Percentiles rank a stretch among this genome's conserved stretches.
These are phyloP conservation scores for Macaria notata DNA, from an alignment of 2,888 invertebrate species.

Conservation along the genomic window DNA sequence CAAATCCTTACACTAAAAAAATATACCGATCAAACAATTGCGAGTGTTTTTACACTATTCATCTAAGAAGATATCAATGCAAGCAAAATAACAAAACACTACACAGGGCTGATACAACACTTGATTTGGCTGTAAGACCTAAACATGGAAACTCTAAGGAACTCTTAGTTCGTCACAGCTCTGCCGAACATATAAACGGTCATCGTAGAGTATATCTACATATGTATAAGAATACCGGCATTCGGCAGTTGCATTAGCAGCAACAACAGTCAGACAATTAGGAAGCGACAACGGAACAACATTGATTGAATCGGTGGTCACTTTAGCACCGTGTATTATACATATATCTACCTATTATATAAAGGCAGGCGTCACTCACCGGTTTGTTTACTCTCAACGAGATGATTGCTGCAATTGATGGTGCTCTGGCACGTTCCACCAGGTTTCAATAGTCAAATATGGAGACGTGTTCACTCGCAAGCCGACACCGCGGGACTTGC, in stretches of 20 bases:
- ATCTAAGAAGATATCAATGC: too few species aligned
- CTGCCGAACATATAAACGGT: too few species aligned
- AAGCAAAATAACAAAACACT: too few species aligned
- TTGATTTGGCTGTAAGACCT: too few species aligned
- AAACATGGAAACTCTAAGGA: too few species aligned
- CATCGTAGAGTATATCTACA: too few species aligned
- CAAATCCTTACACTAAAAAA: too few species aligned
- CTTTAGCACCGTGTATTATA: constrained; percentile 17
- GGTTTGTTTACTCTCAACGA: constrained; percentile 78
- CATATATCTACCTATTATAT: constrained; percentile 46
- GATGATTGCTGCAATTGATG: constrained; percentile 77
- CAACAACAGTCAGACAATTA: constrained; percentile 15
- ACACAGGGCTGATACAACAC: too few species aligned
- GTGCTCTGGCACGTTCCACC: constrained; percentile 71
- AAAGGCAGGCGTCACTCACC: constrained; percentile 65
- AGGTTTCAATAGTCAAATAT: constrained; percentile 35
- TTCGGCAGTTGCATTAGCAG: constrained; percentile 1
- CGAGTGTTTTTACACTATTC: too few species aligned
- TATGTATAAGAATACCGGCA: neutral
- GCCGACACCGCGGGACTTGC: constrained; percentile 63
- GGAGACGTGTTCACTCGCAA: constrained; percentile 55
- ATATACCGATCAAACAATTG: too few species aligned
- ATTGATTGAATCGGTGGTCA: constrained; percentile 28
- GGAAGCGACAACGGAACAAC: constrained; percentile 26
- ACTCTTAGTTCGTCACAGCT: too few species aligned